Evolutionary conservation across 2,888 invertebrate genomes (phyloP).

Genomic region (Palloptera scutellata): DNA sequence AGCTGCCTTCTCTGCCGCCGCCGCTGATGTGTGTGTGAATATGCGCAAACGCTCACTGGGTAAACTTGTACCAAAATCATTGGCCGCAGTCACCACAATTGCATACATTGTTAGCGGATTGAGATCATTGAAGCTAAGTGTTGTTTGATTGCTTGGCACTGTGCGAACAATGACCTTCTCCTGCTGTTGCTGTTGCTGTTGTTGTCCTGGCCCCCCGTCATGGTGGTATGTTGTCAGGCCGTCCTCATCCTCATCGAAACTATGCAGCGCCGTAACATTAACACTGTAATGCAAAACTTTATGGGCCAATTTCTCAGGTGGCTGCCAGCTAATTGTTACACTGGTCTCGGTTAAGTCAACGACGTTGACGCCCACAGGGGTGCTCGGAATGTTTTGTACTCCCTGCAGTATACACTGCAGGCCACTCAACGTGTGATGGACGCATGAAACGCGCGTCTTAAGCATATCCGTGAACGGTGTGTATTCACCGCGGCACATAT

Average conservation of each 20-base stretch:
- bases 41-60: slow-evolving; percentile 76
- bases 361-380: slow-evolving; percentile 76
- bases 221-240: slow-evolving; percentile 57
- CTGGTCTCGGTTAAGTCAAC: slow-evolving; percentile 78
- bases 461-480: slow-evolving; percentile 84
- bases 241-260: slow-evolving; percentile 69
- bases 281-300: slow-evolving; percentile 74
- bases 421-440: slow-evolving; percentile 82
- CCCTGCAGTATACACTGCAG: slow-evolving; percentile 85
- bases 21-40: slow-evolving; percentile 70
- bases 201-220: slow-evolving; percentile 49
- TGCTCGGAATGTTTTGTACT: slow-evolving; percentile 74
- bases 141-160: slow-evolving; percentile 70
- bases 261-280: slow-evolving; percentile 75
- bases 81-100: slow-evolving; percentile 76
- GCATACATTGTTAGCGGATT: slow-evolving; percentile 86
- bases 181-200: slow-evolving; percentile 7
- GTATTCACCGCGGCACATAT: slow-evolving; percentile 85
- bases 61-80: slow-evolving; percentile 78
- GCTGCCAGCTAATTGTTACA: slow-evolving; percentile 75
- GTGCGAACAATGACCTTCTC: slow-evolving; percentile 49
- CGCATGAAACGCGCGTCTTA: slow-evolving; percentile 84
- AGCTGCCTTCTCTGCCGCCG: slow-evolving; percentile 64
- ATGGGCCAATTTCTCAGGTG: slow-evolving; percentile 72
- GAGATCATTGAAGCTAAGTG: slow-evolving; percentile 70